Evolutionary conservation across 2,888 invertebrate species (phyloP), one percentile per base, ranked within the genome.

Genomic region (Sturmia bella): DNA sequence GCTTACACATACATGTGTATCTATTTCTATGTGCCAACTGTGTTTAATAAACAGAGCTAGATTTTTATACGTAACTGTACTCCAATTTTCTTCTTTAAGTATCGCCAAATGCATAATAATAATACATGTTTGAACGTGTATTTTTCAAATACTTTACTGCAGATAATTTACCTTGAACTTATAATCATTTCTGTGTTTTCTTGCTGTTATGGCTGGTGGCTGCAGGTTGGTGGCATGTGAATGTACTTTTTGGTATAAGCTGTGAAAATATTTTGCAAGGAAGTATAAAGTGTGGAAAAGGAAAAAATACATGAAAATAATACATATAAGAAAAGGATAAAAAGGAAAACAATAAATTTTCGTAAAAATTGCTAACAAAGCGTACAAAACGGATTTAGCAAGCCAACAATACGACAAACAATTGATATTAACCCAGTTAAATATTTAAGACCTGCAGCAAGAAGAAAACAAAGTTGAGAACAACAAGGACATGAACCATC

Each of bases 81-180:
- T 63, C 3, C 7, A 41, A 9, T 72, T 41, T 27, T 37, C 57
- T 13, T 21, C n/a, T 21, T 21, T 3, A 50, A 50, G 1, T 24
- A 21, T 24, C 7, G 45, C 24, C 11, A 17, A n/a, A 50, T 52
- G 52, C 15, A 59, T 45, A 66, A 45, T 48, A 66, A 45, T 48
- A 69, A 37, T 63, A 56, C 27, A 17, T 27, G 32, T 78, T 77
- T 37, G 50, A 32, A 56, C 45, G 57, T 70, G 11, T 19, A 39
- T 50, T 56, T 37, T 43, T 69, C 24, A 57, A 37, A 59, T 43
- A 54, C 64, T 56, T 43, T 56, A 39, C 56, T 56, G 21, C 48
- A 17, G 57, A 64, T 32, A 68, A 68, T 72, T 81, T 76, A 81
- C 81, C 76, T 81, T 81, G 81, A 81, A 81, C 76, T 81, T 61